A percentile compares a stretch with the other conserved stretches of the same genome.
Conservation (phyloP, 2,888 invertebrate species). For the Conomelus anceps region DNA sequence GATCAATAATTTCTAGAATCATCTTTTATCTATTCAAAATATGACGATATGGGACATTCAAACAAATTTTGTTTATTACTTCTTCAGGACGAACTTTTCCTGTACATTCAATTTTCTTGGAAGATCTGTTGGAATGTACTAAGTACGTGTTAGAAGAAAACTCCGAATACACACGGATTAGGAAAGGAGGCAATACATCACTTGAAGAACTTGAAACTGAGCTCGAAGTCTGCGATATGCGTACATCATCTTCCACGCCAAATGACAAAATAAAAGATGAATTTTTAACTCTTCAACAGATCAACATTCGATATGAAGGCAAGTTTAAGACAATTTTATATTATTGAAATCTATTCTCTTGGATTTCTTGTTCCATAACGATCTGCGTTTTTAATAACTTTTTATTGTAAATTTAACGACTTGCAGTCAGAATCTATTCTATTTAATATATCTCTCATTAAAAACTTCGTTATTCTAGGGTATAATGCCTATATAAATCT, state of each 20-base stretch:
- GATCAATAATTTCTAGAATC: no score
- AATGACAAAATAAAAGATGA: slow-evolving; percentile 62
- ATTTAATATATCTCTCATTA: no score
- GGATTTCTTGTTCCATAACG: no score
- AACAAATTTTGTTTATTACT: background rate
- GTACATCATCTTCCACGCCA: slow-evolving; percentile 48
- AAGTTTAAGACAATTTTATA: background rate
- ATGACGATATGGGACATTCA: no score
- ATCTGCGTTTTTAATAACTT: no score
- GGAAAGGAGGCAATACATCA: background rate
- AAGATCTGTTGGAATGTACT: slow-evolving; percentile 66
- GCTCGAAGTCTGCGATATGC: slow-evolving; percentile 53
- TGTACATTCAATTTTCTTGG: slow-evolving; percentile 71
- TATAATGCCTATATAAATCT: no score
- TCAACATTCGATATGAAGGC: slow-evolving; percentile 60
- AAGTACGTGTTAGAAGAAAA: slow-evolving; percentile 56
- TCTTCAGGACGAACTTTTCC: slow-evolving; percentile 63
- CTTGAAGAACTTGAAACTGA: slow-evolving; percentile 55
- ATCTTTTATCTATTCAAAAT: no score
- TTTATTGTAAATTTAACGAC: no score
- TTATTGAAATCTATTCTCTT: no score
- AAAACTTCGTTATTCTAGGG: no score
- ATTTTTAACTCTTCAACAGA: slow-evolving; percentile 58
- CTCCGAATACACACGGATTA: slow-evolving; percentile 55
- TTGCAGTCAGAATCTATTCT: no score